These are phyloP conservation scores for Xiphophorus hellerii DNA, from an alignment of 2,113 vertebrate species.

Conservation along the genomic window DNA sequence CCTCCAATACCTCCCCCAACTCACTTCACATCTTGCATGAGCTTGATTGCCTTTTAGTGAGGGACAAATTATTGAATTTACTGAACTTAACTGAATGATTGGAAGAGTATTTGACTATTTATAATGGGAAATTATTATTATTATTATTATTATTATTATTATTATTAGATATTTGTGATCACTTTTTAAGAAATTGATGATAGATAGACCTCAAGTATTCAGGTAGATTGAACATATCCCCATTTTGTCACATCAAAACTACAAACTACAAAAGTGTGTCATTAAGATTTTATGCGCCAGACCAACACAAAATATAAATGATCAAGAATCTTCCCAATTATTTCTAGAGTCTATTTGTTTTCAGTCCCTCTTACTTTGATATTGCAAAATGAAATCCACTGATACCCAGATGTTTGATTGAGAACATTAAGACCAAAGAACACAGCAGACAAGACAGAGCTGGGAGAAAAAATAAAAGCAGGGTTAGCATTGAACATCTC, in stretches of 20 bases:
- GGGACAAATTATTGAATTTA: slow-evolving; percentile 38
- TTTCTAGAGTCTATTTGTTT: too few species aligned
- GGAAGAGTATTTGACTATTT: neutral
- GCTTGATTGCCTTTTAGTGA: slow-evolving; percentile 47
- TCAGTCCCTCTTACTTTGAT: neutral
- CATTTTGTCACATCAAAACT: neutral
- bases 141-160: too few species aligned
- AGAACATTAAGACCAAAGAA: neutral
- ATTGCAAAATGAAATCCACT: neutral
- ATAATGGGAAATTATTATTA: too few species aligned
- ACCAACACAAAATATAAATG: neutral
- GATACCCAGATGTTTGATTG: neutral
- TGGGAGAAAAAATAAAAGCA: neutral
- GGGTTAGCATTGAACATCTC: neutral
- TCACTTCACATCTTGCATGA: slow-evolving; percentile 43
- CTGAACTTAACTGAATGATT: neutral
- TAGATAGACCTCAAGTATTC: neutral
- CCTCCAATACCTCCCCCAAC: slow-evolving; percentile 21
- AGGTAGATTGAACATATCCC: neutral
- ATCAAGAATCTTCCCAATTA: too few species aligned
- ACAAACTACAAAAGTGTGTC: neutral
- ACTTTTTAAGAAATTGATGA: neutral
- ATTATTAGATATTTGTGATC: neutral
- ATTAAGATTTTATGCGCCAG: neutral
- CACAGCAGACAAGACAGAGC: neutral